phyloP scores from a whole-genome alignment of 1,140 invertebrate genomes.

The Aphelinus atriplicis region DNA sequence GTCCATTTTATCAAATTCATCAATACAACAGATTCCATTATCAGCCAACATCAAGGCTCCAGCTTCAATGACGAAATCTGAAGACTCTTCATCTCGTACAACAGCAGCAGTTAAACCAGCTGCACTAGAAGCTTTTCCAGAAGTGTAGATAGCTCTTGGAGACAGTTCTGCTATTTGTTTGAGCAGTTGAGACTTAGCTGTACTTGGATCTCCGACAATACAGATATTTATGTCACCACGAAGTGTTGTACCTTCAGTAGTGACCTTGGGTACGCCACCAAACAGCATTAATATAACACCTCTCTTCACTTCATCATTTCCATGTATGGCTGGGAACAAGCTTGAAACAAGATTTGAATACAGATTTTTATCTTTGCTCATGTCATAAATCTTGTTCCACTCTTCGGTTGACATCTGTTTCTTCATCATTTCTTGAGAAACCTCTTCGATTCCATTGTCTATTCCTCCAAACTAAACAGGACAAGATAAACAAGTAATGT shows the following conservation, averaged over 20 bases:
- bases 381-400: constrained; percentile 96
- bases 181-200: constrained; percentile 97
- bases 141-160: constrained; percentile 96
- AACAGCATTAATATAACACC: constrained; percentile 97
- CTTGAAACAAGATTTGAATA: constrained; percentile 92
- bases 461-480: constrained; percentile 75
- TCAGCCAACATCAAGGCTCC: constrained; percentile 99
- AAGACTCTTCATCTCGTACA: constrained; percentile 95
- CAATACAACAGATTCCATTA: constrained; percentile 99
- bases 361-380: constrained; percentile 93
- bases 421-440: constrained; percentile 91
- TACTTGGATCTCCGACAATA: constrained; percentile 98
- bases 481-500: no score
- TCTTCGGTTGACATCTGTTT: constrained; percentile 95
- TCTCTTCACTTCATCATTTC: constrained; percentile 97
- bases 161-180: constrained; percentile 97
- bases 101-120: constrained; percentile 98
- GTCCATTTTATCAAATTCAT: constrained; percentile 99
- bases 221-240: constrained; percentile 98
- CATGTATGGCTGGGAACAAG: constrained; percentile 97
- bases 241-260: constrained; percentile 86
- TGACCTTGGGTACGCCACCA: constrained; percentile 97
- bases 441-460: constrained; percentile 80
- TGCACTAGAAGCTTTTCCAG: constrained; percentile 97
- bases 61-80: constrained; percentile 99